phyloP scores from a whole-genome alignment of 92 coral and sea anemone genomes.

The Siderastrea siderea region DNA sequence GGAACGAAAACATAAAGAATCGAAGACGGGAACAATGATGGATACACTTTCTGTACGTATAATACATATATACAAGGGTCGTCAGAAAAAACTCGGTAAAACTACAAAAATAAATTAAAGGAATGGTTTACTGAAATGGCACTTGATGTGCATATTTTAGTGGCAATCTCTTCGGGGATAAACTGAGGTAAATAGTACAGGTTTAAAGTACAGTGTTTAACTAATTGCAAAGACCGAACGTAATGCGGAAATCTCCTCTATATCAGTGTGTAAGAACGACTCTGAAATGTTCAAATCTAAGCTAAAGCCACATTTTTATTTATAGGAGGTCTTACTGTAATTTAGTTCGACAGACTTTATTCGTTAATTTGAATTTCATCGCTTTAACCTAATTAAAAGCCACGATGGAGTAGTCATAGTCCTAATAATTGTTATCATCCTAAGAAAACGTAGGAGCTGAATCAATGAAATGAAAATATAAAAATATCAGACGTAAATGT shows the following conservation, averaged over 20 bases:
- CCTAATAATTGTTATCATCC: too few relatives aligned
- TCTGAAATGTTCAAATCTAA: not conserved
- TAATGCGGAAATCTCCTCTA: not conserved
- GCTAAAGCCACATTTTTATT: not conserved
- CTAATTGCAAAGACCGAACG: not conserved
- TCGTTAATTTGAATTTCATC: too few relatives aligned
- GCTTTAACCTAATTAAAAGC: too few relatives aligned
- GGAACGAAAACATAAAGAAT: not conserved
- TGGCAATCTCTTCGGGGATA: not conserved
- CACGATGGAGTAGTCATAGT: too few relatives aligned
- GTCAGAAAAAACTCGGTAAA: not conserved
- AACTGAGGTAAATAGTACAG: constrained; percentile 19
- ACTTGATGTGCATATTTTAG: not conserved
- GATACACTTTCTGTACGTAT: not conserved
- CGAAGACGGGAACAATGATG: not conserved
- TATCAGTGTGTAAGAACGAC: not conserved
- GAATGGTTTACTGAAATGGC: too few relatives aligned
- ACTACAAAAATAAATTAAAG: too few relatives aligned
- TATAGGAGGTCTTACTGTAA: too few relatives aligned
- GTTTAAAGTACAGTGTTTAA: not conserved
- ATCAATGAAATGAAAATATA: too few relatives aligned
- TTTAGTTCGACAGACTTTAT: too few relatives aligned
- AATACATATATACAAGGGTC: not conserved
- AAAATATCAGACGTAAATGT: too few relatives aligned
- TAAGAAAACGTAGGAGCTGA: too few relatives aligned